These are phyloP conservation scores for Lophura nycthemera DNA, from an alignment of 2,113 vertebrate genomes.

Conservation along the genomic window DNA sequence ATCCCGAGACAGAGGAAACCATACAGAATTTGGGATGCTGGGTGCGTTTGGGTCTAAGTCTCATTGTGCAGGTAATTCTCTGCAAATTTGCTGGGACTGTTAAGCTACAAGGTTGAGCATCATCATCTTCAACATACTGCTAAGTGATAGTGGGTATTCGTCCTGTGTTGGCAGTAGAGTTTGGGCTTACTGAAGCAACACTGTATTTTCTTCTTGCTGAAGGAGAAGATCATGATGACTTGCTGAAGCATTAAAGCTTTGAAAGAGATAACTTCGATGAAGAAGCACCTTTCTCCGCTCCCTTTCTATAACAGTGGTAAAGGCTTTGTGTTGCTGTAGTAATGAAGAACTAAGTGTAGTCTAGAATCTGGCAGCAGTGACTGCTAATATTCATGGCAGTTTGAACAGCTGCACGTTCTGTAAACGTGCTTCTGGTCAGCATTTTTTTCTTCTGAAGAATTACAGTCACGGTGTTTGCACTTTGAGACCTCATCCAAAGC, in stretches of 20 bases:
- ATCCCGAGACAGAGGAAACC: background rate
- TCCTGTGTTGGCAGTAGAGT: background rate
- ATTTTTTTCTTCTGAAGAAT: background rate
- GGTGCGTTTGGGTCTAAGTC: background rate
- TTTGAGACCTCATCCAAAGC: background rate
- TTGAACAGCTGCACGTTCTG: background rate
- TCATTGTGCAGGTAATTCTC: background rate
- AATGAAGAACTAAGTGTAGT: background rate
- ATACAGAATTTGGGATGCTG: background rate
- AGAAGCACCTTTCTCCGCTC: no score
- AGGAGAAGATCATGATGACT: background rate
- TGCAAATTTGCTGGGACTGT: background rate
- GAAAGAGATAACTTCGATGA: background rate
- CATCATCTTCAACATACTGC: background rate
- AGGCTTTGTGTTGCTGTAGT: no score
- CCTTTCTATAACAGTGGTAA: background rate
- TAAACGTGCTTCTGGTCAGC: background rate
- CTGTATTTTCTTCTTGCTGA: background rate
- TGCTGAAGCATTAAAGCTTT: background rate
- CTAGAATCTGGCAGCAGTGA: background rate
- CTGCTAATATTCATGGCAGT: background rate
- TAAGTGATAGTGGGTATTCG: no score
- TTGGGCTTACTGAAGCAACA: background rate
- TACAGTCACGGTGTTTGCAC: background rate
- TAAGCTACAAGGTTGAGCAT: background rate